Conservation (phyloP, 2,797 vertebrate species). For the Eleutherodactylus coqui region DNA sequence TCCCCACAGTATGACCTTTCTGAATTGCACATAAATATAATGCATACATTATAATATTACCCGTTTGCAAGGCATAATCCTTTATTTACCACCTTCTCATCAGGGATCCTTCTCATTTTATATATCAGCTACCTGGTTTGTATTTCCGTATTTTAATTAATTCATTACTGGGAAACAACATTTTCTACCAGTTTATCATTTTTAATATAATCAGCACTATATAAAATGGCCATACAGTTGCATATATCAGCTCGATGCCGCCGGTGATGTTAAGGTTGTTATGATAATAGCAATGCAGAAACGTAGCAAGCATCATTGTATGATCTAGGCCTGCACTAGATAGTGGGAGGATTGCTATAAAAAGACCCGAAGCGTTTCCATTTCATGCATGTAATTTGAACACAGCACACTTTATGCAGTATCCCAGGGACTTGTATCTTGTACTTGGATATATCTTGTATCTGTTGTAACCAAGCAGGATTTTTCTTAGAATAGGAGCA, state of each 20-base stretch:
- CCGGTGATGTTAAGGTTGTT: neutral
- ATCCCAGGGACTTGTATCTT: too few relatives aligned
- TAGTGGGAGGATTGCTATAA: slow-evolving; percentile 13
- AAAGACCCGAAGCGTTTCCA: neutral
- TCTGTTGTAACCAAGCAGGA: neutral
- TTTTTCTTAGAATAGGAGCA: neutral
- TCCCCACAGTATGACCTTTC: slow-evolving; percentile 55
- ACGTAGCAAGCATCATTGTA: neutral
- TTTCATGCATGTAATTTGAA: neutral
- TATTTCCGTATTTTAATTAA: slow-evolving; percentile 22
- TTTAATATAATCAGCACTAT: neutral
- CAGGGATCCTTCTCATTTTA: slow-evolving; percentile 20
- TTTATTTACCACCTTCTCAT: slow-evolving; percentile 40
- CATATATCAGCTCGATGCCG: neutral
- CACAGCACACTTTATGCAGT: neutral
- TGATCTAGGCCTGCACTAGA: neutral
- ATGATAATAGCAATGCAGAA: slow-evolving; percentile 2
- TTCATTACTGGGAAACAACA: slow-evolving; percentile 9
- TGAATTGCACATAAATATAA: slow-evolving; percentile 44
- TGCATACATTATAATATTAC: slow-evolving; percentile 36
- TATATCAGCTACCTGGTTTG: slow-evolving; percentile 15
- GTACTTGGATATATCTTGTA: too few relatives aligned
- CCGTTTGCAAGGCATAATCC: slow-evolving; percentile 37
- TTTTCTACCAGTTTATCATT: neutral
- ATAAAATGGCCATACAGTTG: neutral